Percentiles rank a stretch among this genome's conserved stretches.
Evolutionary conservation across 2,888 invertebrate species (phyloP).

Genomic region (Melanargia galathea): DNA sequence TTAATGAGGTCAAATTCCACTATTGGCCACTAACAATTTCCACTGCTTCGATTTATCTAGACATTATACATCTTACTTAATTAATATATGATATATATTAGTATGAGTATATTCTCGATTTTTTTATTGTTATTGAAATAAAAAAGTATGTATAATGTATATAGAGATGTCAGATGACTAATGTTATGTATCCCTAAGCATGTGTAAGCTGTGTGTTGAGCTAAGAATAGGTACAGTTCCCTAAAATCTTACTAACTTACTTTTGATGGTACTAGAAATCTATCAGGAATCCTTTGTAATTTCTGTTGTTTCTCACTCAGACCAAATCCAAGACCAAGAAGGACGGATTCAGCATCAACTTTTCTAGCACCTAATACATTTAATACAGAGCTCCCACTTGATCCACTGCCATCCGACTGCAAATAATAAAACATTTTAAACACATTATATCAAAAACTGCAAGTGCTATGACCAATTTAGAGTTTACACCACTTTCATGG

Average conservation of each 20-base stretch:
- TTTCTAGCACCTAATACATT: slow-evolving; percentile 91
- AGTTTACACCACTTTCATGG: too few species aligned
- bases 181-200: too few species aligned
- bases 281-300: slow-evolving; percentile 89
- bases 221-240: too few species aligned
- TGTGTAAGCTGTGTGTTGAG: too few species aligned
- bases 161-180: too few species aligned
- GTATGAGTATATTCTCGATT: too few species aligned
- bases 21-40: neutral
- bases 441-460: neutral
- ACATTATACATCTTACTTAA: neutral
- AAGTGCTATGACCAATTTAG: too few species aligned
- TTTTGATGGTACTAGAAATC: slow-evolving; percentile 91
- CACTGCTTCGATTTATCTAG: neutral
- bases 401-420: slow-evolving; percentile 77
- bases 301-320: slow-evolving; percentile 86
- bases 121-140: too few species aligned
- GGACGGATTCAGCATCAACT: slow-evolving; percentile 94
- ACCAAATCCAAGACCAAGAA: slow-evolving; percentile 91
- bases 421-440: slow-evolving; percentile 23
- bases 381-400: slow-evolving; percentile 89
- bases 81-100: too few species aligned
- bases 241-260: too few species aligned
- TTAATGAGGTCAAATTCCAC: slow-evolving; percentile 2
- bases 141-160: too few species aligned